These are phyloP conservation scores for Uloborus plumipes DNA, from an alignment of 2,888 invertebrate genomes.

Conservation along the genomic window DNA sequence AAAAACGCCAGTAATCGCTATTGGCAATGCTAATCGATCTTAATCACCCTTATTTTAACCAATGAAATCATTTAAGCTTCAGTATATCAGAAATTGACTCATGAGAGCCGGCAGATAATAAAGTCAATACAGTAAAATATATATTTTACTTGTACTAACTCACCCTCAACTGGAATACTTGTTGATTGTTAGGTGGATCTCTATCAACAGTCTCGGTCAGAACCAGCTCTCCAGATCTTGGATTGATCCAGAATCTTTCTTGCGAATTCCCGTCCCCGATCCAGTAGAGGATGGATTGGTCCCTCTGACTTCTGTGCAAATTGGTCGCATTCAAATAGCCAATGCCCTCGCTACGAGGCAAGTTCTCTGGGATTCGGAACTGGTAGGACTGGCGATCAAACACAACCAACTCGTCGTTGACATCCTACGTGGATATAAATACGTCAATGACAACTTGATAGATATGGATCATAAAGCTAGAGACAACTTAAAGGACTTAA, in stretches of 20 bases:
- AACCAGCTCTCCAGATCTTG: conserved; percentile 68
- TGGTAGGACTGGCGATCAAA: conserved; percentile 68
- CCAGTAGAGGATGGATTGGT: conserved; percentile 69
- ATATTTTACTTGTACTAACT: neutral
- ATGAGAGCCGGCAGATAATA: no score
- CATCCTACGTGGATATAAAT: conserved; percentile 63
- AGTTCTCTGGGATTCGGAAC: conserved; percentile 67
- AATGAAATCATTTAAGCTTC: no score
- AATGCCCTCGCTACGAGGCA: conserved; percentile 66
- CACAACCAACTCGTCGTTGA: conserved; percentile 68
- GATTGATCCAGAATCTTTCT: conserved; percentile 67
- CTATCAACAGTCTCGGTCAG: conserved; percentile 67
- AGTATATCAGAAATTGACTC: no score
- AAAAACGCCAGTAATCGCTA: no score
- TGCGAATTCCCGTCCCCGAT: conserved; percentile 65
- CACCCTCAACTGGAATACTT: conserved; percentile 67
- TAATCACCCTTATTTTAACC: no score
- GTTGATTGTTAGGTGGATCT: conserved; percentile 68
- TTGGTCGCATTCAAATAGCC: conserved; percentile 68
- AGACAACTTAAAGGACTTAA: no score
- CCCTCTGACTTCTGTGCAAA: conserved; percentile 63
- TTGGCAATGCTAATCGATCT: no score
- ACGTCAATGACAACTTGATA: neutral
- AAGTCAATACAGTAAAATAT: no score
- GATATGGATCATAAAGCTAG: no score